Evolutionary conservation across 2,113 vertebrate species (phyloP).

Genomic region (Myotis brandtii): DNA sequence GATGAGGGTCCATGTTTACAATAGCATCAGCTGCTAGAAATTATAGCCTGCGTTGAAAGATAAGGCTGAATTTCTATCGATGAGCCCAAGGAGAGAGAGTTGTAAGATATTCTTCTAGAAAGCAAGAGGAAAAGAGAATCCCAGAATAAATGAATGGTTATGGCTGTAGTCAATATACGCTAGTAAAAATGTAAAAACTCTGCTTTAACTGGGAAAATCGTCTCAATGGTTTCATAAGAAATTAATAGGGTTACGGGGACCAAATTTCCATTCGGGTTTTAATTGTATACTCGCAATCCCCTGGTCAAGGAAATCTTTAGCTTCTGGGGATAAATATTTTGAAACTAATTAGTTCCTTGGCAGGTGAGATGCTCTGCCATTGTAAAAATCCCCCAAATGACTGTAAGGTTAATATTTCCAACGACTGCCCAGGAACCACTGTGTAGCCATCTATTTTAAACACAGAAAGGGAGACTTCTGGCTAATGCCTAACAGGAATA

Average conservation of each 20-base stretch:
- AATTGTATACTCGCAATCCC: neutral
- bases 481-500: slow-evolving; percentile 2
- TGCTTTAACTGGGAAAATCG: slow-evolving; percentile 3
- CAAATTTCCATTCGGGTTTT: slow-evolving; percentile 38
- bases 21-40: neutral
- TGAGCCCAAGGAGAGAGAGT: neutral
- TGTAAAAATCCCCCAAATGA: neutral
- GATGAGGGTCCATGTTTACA: neutral
- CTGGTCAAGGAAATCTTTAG: neutral
- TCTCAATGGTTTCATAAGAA: slow-evolving; percentile 31
- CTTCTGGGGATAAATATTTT: neutral
- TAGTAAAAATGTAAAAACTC: neutral
- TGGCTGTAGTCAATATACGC: neutral
- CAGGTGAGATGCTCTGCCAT: neutral
- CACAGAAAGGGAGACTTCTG: neutral
- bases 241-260: neutral
- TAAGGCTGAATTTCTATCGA: slow-evolving; percentile 7
- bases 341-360: neutral
- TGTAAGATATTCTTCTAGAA: neutral
- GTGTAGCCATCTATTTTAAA: slow-evolving; percentile 50
- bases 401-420: neutral
- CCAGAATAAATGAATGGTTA: neutral
- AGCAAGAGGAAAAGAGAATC: neutral
- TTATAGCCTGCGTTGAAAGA: neutral
- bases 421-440: neutral